Conservation (phyloP, 2,113 vertebrate species). For the Alosa alosa region DNA sequence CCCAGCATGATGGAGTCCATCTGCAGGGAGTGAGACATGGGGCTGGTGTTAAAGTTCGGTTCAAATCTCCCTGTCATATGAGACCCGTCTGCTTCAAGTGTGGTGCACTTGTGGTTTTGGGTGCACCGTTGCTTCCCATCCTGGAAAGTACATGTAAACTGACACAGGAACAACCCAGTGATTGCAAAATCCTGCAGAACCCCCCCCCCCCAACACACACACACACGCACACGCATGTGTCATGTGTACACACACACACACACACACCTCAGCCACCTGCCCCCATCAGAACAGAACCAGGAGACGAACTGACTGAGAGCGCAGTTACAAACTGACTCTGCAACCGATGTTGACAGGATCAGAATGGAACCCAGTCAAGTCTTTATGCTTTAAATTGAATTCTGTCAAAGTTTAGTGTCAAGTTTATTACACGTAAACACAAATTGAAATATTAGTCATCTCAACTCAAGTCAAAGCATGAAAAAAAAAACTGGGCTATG, state of each 20-base stretch:
- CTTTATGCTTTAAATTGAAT: no score
- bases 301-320: background rate
- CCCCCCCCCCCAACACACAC: background rate
- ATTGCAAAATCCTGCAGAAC: background rate
- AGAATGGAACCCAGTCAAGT: no score
- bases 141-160: background rate
- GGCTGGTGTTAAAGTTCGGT: background rate
- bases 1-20: background rate
- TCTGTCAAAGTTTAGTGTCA: no score
- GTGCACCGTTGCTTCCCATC: background rate
- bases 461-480: no score
- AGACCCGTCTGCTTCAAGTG: background rate
- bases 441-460: no score
- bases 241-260: background rate
- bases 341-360: no score
- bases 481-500: no score
- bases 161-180: background rate
- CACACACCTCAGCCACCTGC: background rate
- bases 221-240: background rate
- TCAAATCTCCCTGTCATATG: background rate
- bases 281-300: background rate
- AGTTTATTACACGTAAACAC: no score
- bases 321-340: no score
- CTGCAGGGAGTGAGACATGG: background rate
- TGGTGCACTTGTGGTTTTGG: background rate